A percentile compares a stretch with the other conserved stretches of the same genome.
Evolutionary conservation across 2,888 invertebrate genomes (phyloP).

Genomic region (Lumbricus terrestris): DNA sequence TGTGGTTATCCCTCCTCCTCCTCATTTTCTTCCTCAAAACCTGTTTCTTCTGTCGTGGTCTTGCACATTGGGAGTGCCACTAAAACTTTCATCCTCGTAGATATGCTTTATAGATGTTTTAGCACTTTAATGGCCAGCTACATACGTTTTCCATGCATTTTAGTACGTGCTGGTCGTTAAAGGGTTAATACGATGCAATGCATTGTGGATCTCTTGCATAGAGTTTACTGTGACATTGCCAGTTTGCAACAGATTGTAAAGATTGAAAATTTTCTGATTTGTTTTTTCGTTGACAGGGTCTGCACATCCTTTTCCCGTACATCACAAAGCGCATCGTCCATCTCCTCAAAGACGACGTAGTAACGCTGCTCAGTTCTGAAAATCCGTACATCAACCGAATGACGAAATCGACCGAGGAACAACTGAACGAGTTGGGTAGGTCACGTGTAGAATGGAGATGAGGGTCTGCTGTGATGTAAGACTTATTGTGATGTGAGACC

Average conservation of each 20-base stretch:
- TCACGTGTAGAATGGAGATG: slow-evolving; percentile 24
- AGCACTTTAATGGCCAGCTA: too few species aligned
- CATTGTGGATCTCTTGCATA: not conserved
- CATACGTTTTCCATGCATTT: too few species aligned
- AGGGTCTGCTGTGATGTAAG: too few species aligned
- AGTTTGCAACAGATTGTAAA: not conserved
- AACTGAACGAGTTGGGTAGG: slow-evolving; percentile 73
- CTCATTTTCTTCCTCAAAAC: too few species aligned
- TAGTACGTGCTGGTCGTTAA: not conserved
- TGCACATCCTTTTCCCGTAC: slow-evolving; percentile 37
- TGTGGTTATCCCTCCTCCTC: not conserved
- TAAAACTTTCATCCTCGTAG: too few species aligned
- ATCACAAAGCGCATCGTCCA: slow-evolving; percentile 66
- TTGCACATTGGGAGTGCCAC: too few species aligned
- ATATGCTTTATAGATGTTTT: not conserved
- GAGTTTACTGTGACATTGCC: not conserved
- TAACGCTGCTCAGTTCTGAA: slow-evolving; percentile 75
- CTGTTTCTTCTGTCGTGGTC: too few species aligned
- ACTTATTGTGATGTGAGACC: too few species aligned
- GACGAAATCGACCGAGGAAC: slow-evolving; percentile 68
- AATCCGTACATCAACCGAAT: slow-evolving; percentile 76
- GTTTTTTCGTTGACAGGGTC: slow-evolving; percentile 34
- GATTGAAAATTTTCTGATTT: not conserved
- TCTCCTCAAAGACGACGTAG: slow-evolving; percentile 74
- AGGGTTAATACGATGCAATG: not conserved